phyloP scores from a whole-genome alignment of 2,113 vertebrate genomes.

The western clawed frog (Xenopus tropicalis) region DNA sequence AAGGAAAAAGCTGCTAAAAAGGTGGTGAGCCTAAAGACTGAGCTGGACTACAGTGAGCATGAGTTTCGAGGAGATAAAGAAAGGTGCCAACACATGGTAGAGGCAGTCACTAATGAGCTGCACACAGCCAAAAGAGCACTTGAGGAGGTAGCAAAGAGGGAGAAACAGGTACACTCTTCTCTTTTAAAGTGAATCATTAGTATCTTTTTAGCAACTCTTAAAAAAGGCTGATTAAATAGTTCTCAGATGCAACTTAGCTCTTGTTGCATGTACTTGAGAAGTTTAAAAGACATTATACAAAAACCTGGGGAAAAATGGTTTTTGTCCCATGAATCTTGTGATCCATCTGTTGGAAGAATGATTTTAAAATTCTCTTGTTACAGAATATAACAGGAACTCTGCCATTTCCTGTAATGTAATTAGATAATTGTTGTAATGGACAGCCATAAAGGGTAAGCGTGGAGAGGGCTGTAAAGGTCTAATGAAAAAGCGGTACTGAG shows the following conservation, averaged over 20 bases:
- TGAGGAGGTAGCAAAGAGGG: conserved; percentile 48
- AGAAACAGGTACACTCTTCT: conserved; percentile 49
- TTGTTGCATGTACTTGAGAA: conserved; percentile 48
- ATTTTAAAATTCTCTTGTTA: conserved; percentile 32
- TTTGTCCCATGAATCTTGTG: conserved; percentile 41
- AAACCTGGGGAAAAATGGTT: conserved; percentile 39
- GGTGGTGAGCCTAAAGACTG: conserved; percentile 53
- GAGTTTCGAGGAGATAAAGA: conserved; percentile 45
- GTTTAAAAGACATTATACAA: conserved; percentile 51
- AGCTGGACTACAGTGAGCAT: conserved; percentile 41
- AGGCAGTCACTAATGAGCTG: conserved; percentile 48
- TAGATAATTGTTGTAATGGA: conserved; percentile 39
- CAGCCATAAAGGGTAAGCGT: background rate
- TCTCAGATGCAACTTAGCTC: conserved; percentile 45
- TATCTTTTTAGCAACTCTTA: conserved; percentile 48
- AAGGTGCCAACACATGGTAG: conserved; percentile 7
- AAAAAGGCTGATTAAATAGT: conserved; percentile 52
- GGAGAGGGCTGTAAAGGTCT: conserved; percentile 36
- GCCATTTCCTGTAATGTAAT: conserved; percentile 42
- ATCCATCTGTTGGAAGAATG: conserved; percentile 37
- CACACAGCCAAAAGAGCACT: conserved; percentile 44
- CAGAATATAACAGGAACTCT: conserved; percentile 29
- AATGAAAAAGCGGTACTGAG: conserved; percentile 49
- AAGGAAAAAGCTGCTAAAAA: conserved; percentile 52
- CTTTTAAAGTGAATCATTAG: conserved; percentile 48